These are phyloP conservation scores for Drosophila helvetica DNA, from an alignment of 2,888 invertebrate genomes.

Conservation along the genomic window DNA sequence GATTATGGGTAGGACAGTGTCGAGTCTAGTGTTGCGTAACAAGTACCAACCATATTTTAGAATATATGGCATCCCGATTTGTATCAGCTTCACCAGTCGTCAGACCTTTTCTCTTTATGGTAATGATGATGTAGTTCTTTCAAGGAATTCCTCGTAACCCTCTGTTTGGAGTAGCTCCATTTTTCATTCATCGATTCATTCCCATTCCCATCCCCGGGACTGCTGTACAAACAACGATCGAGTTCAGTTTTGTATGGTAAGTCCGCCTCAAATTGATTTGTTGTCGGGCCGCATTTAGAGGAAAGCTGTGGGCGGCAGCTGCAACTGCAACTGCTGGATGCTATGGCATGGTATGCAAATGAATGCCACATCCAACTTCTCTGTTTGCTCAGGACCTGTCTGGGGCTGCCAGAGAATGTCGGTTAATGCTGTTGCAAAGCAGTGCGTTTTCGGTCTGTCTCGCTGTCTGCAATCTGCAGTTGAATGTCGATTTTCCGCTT, in stretches of 20 bases:
- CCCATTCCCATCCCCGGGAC: background rate
- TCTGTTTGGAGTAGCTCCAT: background rate
- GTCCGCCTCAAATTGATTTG: conserved; percentile 71
- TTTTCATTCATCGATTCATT: background rate
- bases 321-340: conserved; percentile 13
- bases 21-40: background rate
- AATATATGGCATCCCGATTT: too few relatives aligned
- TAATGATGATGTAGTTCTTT: too few relatives aligned
- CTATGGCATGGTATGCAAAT: conserved; percentile 66
- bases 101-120: too few relatives aligned
- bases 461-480: conserved; percentile 20
- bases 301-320: too few relatives aligned
- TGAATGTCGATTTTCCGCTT: conserved; percentile 27
- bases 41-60: background rate
- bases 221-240: conserved; percentile 34
- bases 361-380: conserved; percentile 46
- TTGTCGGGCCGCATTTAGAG: conserved; percentile 58
- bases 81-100: too few relatives aligned
- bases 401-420: conserved; percentile 1
- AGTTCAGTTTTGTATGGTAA: conserved; percentile 64
- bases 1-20: background rate
- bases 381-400: conserved; percentile 44
- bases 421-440: conserved; percentile 71
- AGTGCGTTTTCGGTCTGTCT: conserved; percentile 50
- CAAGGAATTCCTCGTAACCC: background rate